phyloP scores from a whole-genome alignment of 1,140 invertebrate genomes.

The Ericerus pela region DNA sequence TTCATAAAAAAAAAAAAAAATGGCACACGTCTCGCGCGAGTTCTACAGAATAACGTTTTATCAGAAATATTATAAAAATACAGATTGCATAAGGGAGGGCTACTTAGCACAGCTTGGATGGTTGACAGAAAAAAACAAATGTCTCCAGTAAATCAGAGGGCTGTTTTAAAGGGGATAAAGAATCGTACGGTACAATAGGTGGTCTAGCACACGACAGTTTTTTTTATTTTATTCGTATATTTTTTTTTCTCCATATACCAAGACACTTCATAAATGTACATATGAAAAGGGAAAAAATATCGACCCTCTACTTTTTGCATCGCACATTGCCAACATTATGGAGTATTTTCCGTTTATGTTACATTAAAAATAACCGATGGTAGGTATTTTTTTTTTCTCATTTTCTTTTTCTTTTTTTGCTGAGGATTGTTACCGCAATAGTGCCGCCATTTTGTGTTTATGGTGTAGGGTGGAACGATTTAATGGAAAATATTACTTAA shows the following conservation, averaged over 20 bases:
- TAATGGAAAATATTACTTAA: no score
- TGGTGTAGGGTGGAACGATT: no score
- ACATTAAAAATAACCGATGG: constrained; percentile 11
- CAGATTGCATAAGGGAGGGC: constrained; percentile 6
- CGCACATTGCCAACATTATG: constrained; percentile 8
- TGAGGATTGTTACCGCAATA: background rate
- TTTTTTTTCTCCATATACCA: no score
- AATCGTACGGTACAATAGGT: constrained; percentile 8
- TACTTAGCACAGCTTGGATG: constrained; percentile 9
- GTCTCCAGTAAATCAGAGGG: constrained; percentile 10
- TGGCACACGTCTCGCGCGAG: background rate
- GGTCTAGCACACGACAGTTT: constrained; percentile 10
- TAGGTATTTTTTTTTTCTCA: no score
- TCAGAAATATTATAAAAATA: background rate
- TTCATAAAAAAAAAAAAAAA: no score
- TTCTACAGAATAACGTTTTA: background rate
- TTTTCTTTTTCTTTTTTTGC: background rate
- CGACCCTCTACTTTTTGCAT: background rate
- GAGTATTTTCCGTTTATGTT: constrained; percentile 9
- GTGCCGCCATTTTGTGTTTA: constrained; percentile 7
- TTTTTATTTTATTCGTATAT: no score
- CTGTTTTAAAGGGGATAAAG: constrained; percentile 11
- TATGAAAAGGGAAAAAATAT: constrained; percentile 10
- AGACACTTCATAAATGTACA: constrained; percentile 10
- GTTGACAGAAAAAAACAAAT: constrained; percentile 12